Evolutionary conservation across 2,797 vertebrate species (phyloP).

Genomic region (Setipinna tenuifilis): DNA sequence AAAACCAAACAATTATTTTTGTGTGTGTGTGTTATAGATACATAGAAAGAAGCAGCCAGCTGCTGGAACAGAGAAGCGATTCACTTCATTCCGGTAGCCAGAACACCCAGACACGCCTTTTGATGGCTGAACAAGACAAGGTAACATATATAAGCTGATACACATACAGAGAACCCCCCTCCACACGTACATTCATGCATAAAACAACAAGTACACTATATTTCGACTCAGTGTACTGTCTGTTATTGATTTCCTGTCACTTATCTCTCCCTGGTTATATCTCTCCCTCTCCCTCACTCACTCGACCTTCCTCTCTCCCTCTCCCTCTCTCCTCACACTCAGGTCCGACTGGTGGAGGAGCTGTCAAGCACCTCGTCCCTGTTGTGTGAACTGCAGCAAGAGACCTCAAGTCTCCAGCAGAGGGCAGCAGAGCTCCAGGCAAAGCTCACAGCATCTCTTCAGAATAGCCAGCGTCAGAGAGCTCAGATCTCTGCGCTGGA

Average conservation of each 20-base stretch:
- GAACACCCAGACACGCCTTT: conserved; percentile 76
- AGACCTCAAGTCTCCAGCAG: conserved; percentile 77
- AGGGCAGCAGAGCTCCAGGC: conserved; percentile 75
- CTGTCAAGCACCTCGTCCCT: conserved; percentile 73
- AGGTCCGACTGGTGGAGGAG: conserved; percentile 79
- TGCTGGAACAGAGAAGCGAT: conserved; percentile 82
- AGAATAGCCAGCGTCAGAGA: conserved; percentile 69
- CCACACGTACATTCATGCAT: conserved; percentile 4
- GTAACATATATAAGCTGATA: conserved; percentile 57
- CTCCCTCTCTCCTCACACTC: not conserved
- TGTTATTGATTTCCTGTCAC: conserved; percentile 15
- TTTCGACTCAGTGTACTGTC: not conserved
- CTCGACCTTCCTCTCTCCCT: not conserved
- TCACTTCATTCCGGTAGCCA: conserved; percentile 75
- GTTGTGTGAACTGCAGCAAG: conserved; percentile 77
- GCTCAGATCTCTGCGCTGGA: conserved; percentile 71
- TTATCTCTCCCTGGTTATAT: not conserved
- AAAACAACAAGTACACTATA: not conserved
- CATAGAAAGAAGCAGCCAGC: conserved; percentile 79
- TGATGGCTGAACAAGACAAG: conserved; percentile 84
- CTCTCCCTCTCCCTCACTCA: not conserved
- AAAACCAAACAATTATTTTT: not conserved
- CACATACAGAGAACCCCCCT: not conserved
- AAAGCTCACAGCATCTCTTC: conserved; percentile 69
- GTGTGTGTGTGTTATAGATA: conserved; percentile 64